Evolutionary conservation across 2,113 vertebrate genomes (phyloP).

Genomic region (Tenebrosternarchus preto): DNA sequence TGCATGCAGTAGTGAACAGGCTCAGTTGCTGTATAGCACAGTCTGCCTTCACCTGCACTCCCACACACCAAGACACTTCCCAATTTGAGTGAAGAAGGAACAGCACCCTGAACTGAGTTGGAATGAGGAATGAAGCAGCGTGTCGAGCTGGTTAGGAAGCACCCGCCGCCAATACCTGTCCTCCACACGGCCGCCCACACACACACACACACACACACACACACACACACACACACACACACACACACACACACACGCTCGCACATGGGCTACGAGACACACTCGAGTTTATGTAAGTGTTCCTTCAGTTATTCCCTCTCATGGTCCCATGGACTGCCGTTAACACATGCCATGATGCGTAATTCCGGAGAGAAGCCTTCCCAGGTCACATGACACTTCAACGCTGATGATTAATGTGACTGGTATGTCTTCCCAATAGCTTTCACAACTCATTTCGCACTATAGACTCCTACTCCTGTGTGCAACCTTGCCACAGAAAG

Average conservation of each 20-base stretch:
- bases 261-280: background rate
- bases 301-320: constrained; percentile 11
- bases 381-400: constrained; percentile 53
- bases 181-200: background rate
- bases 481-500: constrained; percentile 27
- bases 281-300: constrained; percentile 35
- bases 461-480: constrained; percentile 54
- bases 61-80: background rate
- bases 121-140: background rate
- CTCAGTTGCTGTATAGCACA: constrained; percentile 10
- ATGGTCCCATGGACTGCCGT: background rate
- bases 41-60: background rate
- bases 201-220: background rate
- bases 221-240: constrained; percentile 9
- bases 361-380: constrained; percentile 51
- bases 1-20: constrained; percentile 11
- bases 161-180: background rate
- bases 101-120: background rate
- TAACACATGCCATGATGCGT: constrained; percentile 14
- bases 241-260: constrained; percentile 7
- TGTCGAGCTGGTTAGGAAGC: background rate
- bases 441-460: constrained; percentile 65
- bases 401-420: constrained; percentile 64
- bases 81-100: background rate
- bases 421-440: constrained; percentile 59